Conservation (phyloP, 2,888 invertebrate genomes). For the Euproctis similis region DNA sequence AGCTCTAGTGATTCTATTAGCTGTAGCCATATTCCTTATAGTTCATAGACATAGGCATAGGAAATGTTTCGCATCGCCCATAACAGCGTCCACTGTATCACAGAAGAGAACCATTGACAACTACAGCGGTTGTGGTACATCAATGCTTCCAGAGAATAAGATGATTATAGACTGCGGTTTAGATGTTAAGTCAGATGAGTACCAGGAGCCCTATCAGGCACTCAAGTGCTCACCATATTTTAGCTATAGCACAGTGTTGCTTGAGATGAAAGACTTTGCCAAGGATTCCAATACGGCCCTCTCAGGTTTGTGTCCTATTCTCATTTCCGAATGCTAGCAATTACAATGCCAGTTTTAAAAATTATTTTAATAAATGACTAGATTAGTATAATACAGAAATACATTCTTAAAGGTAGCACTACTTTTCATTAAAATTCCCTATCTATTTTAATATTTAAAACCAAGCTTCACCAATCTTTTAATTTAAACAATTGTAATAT, state of each 20-base stretch:
- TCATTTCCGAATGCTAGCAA: too few relatives aligned
- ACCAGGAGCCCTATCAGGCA: slow-evolving; percentile 87
- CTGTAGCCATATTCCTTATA: slow-evolving; percentile 82
- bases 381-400: too few relatives aligned
- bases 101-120: slow-evolving; percentile 72
- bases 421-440: too few relatives aligned
- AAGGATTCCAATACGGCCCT: slow-evolving; percentile 60
- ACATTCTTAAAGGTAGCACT: too few relatives aligned
- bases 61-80: slow-evolving; percentile 83
- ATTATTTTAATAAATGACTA: too few relatives aligned
- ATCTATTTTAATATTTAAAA: too few relatives aligned
- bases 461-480: too few relatives aligned
- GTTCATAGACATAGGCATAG: slow-evolving; percentile 82
- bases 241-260: slow-evolving; percentile 83
- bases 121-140: slow-evolving; percentile 71
- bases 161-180: slow-evolving; percentile 74
- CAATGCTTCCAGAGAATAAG: slow-evolving; percentile 71
- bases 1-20: slow-evolving; percentile 82
- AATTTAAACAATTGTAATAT: too few relatives aligned
- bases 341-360: too few relatives aligned
- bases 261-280: slow-evolving; percentile 84
- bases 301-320: slow-evolving; percentile 40
- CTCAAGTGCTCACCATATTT: slow-evolving; percentile 85
- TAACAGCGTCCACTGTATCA: slow-evolving; percentile 66
- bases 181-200: slow-evolving; percentile 81